Conservation (phyloP, 2,113 vertebrate species). For the Nansenia antarctica region DNA sequence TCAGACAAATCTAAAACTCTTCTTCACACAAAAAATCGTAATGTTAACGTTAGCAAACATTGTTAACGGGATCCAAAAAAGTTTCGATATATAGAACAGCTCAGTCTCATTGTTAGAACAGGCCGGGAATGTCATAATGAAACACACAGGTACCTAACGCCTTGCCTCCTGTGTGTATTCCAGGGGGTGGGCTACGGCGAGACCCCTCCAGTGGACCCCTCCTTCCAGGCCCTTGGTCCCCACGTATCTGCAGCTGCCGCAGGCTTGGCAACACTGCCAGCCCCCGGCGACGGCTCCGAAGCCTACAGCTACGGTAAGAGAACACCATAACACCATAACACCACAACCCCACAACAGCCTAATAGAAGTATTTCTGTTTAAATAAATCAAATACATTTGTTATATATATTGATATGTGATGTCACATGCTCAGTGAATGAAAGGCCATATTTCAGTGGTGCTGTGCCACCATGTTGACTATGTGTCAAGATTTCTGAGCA, state of each 20-base stretch:
- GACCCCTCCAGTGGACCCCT: conserved; percentile 31
- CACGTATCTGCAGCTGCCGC: conserved; percentile 42
- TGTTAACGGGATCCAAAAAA: too few species aligned
- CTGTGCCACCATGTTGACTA: too few species aligned
- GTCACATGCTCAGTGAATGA: too few species aligned
- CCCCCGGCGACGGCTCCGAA: conserved; percentile 43
- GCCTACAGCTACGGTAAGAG: conserved; percentile 59
- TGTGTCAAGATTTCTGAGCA: too few species aligned
- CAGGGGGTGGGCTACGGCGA: conserved; percentile 52
- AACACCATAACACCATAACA: neutral
- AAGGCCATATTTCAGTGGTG: too few species aligned
- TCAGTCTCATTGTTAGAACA: neutral
- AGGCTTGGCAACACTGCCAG: conserved; percentile 13
- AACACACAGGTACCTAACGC: neutral
- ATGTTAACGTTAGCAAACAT: neutral
- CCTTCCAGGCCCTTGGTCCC: conserved; percentile 31
- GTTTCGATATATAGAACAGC: too few species aligned
- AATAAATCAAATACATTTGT: too few species aligned
- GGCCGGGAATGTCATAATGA: neutral
- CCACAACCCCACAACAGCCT: too few species aligned
- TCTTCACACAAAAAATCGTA: neutral
- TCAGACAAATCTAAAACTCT: neutral
- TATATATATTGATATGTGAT: too few species aligned
- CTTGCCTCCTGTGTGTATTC: neutral
- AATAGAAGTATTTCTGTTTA: too few species aligned